Evolutionary conservation across 2,113 vertebrate genomes (phyloP), one percentile per base, ranked within the genome.

Genomic region (Gobius niger): DNA sequence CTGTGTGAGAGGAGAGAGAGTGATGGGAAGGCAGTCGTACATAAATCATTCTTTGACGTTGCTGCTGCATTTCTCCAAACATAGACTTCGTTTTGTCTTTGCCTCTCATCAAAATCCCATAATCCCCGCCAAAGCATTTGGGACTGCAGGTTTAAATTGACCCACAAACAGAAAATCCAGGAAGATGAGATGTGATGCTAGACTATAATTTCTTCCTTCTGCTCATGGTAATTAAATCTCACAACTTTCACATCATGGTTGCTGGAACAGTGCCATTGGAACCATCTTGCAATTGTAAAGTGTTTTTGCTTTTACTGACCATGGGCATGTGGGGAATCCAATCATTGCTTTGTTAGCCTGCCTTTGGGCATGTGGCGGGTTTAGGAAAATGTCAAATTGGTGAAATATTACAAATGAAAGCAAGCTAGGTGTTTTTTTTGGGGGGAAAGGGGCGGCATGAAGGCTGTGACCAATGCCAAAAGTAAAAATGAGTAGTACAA

Each of bases 41-140:
- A 88, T 91, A 87, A 91, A 91, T 91, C 89, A 89, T 82, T 80
- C 75, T 68, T 76, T 82, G 89, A 88, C 82, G 83, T 86, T 79
- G 85, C 84, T 86, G 85, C 86, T 86, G 88, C 85, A 89, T 89
- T 91, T 85, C 81, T 79, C 82, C 81, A 77, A 83, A 82, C 80
- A 82, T 81, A 82, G 78, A 89, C 6, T 75, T 86, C 74, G 73
- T 65, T 46, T 77, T 66, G 75, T 67, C 74, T 83, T 68, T 74
- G 78, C 73, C 83, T 85, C 80, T 85, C 81, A 85, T 87, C 88
- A 83, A 88, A 87, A 88, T 75, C 85, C 76, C 80, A 88, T 91
- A 87, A 89, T 85, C 76, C 75, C 76, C 77, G 86, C 89, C 88
- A 87, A 84, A 90, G 75, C 82, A 78, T 83, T 85, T 84, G 82